These are phyloP conservation scores for Lottia gigantea DNA, from an alignment of 2,888 invertebrate species.

Conservation along the genomic window DNA sequence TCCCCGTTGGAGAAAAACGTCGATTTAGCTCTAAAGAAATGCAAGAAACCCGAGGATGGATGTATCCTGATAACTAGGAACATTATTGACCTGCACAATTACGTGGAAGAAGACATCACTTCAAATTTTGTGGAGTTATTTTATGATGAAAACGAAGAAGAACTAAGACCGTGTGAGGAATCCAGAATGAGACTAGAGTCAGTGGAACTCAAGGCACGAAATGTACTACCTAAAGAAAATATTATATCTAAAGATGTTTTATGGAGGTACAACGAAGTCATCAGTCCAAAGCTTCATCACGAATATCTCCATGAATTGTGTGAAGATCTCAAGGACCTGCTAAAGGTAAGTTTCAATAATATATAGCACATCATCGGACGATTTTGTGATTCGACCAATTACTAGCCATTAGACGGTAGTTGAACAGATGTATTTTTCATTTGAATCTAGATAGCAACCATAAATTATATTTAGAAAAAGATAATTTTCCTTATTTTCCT, in stretches of 20 bases:
- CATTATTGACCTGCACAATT: slow-evolving; percentile 65
- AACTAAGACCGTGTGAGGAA: slow-evolving; percentile 43
- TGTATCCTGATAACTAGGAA: slow-evolving; percentile 56
- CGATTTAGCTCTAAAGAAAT: slow-evolving; percentile 46
- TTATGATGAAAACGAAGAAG: slow-evolving; percentile 46
- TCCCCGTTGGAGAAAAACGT: slow-evolving; percentile 59
- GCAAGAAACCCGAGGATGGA: slow-evolving; percentile 39
- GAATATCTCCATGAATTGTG: slow-evolving; percentile 56
- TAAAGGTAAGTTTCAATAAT: slow-evolving; percentile 18
- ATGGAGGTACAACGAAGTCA: slow-evolving; percentile 64
- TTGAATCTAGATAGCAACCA: too few relatives aligned
- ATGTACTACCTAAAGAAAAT: slow-evolving; percentile 42
- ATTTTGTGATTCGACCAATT: too few relatives aligned
- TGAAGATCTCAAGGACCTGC: slow-evolving; percentile 37
- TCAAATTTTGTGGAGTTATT: slow-evolving; percentile 53
- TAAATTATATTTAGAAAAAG: too few relatives aligned
- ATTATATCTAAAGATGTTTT: slow-evolving; percentile 52
- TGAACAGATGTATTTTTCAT: too few relatives aligned
- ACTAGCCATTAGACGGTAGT: too few relatives aligned
- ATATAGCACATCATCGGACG: too few relatives aligned
- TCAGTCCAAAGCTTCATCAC: slow-evolving; percentile 56
- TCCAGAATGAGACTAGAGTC: slow-evolving; percentile 40
- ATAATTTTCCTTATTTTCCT: too few relatives aligned
- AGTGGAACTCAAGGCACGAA: slow-evolving; percentile 44
- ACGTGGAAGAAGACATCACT: slow-evolving; percentile 41